A percentile compares a stretch with the other conserved stretches of the same genome.
These are phyloP conservation scores for Agrochola circellaris DNA, from an alignment of 2,888 invertebrate genomes.

Conservation along the genomic window DNA sequence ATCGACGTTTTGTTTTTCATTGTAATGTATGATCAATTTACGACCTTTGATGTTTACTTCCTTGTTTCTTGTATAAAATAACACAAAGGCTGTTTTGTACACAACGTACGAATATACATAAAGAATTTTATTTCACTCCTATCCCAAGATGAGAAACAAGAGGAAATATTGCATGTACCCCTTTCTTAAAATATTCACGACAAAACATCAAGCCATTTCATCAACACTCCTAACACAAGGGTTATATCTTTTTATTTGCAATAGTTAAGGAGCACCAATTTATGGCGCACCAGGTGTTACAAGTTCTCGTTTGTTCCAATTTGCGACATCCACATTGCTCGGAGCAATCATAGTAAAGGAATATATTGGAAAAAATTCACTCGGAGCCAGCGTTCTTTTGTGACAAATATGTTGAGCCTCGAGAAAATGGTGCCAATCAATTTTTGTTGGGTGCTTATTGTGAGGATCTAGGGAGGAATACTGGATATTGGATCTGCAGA, in stretches of 20 bases:
- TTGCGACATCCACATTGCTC: constrained; percentile 40
- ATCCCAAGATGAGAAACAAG: neutral
- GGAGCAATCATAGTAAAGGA: constrained; percentile 52
- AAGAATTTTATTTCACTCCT: neutral
- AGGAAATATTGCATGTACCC: neutral
- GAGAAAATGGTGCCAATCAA: constrained; percentile 30
- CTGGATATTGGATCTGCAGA: constrained; percentile 20
- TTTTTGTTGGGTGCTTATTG: constrained; percentile 44
- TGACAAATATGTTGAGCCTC: constrained; percentile 49
- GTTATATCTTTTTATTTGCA: constrained; percentile 30
- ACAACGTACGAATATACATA: neutral
- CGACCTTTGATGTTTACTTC: neutral
- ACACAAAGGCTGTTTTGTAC: neutral
- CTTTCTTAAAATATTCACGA: constrained; percentile 31
- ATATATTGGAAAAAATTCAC: constrained; percentile 60
- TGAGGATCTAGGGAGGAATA: neutral
- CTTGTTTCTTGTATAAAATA: neutral
- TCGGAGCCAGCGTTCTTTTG: constrained; percentile 38
- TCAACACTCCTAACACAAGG: constrained; percentile 20
- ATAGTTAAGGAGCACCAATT: constrained; percentile 47
- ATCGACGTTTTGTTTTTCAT: neutral
- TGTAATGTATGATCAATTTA: neutral
- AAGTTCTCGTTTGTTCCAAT: constrained; percentile 54
- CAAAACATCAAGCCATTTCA: constrained; percentile 28
- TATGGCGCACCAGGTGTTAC: constrained; percentile 53